These are phyloP conservation scores for Zingel zingel DNA, from an alignment of 2,113 vertebrate species.

Conservation along the genomic window DNA sequence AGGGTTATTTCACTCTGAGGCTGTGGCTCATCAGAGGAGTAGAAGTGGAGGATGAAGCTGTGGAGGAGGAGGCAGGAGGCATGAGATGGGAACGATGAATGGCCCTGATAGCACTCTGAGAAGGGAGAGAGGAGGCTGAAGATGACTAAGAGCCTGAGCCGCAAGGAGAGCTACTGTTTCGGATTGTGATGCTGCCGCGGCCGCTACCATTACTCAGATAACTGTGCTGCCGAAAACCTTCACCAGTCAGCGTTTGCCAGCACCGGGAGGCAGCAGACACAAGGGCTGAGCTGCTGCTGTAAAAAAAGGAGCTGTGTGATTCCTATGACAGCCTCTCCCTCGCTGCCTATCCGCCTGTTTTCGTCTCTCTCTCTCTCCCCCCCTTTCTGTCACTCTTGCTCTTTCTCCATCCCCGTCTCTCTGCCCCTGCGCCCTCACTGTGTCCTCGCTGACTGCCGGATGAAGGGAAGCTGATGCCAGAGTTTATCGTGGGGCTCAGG, in stretches of 20 bases:
- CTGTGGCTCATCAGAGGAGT: slow-evolving; percentile 74
- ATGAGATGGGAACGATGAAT: slow-evolving; percentile 74
- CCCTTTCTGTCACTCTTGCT: slow-evolving; percentile 43
- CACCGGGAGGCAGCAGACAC: slow-evolving; percentile 63
- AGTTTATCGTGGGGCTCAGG: slow-evolving; percentile 87
- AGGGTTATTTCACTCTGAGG: slow-evolving; percentile 79
- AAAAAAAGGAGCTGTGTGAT: slow-evolving; percentile 64
- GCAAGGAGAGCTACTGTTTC: slow-evolving; percentile 56
- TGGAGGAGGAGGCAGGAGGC: slow-evolving; percentile 66
- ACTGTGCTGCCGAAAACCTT: slow-evolving; percentile 63
- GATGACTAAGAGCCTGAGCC: slow-evolving; percentile 71
- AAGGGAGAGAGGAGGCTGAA: slow-evolving; percentile 61
- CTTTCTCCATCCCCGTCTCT: slow-evolving; percentile 65
- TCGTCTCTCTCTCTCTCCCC: slow-evolving; percentile 23
- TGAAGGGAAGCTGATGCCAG: slow-evolving; percentile 87
- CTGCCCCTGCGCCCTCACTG: slow-evolving; percentile 74
- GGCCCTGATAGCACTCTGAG: slow-evolving; percentile 70
- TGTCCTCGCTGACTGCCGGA: slow-evolving; percentile 84
- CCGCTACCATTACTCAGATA: slow-evolving; percentile 67
- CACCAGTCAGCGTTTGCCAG: slow-evolving; percentile 59
- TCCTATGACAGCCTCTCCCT: slow-evolving; percentile 71
- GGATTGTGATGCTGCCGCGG: slow-evolving; percentile 56
- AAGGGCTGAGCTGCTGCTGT: slow-evolving; percentile 46
- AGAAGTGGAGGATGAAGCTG: slow-evolving; percentile 74
- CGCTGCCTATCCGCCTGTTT: slow-evolving; percentile 55